Evolutionary conservation across 2,797 vertebrate species (phyloP), one percentile per base, ranked within the genome.

Genomic region (Channa striata): DNA sequence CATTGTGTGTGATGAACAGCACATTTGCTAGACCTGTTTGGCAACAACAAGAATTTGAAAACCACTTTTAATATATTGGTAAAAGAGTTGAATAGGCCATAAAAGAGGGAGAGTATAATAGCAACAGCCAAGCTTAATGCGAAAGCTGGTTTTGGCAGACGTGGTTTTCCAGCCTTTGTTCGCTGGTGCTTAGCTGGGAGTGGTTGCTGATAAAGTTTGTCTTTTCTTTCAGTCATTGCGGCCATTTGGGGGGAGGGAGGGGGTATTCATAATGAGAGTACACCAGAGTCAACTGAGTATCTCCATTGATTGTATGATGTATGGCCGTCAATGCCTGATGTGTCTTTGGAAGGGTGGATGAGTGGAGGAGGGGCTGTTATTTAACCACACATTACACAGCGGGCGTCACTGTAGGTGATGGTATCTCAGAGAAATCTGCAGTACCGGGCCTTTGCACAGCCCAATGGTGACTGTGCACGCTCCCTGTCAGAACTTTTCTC

Each of bases 351-450:
- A 67, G 37, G 68, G 33, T 52, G 68, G 2, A 14, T 20, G 70
- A 23, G 79, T 77, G 88, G 89, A 85, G 85, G 87, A 87, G 70
- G 87, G 84, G 87, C 37, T n/a, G 34, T 16, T 80, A 53, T 66
- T 72, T 46, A 60, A 57, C 59, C 53, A 51, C 42, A 63, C 69
- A 61, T 49, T 14, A 65, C 34, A 51, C 62, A 56, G 52, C 57
- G 68, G 61, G 40, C 48, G 64, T 56, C 56, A 82, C 82, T 82
- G 86, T 74, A 82, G 40, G 58, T 68, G 58, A 48, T 10, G 6
- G 23, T 25, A 58, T 72, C 59, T 66, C 3, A 52, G 46, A 62
- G 14, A 39, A 36, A 67, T 40, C 21, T 44, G 3, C 60, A 11
- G 44, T n/a, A 6, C 8, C 6, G 9, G 42, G 17, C 8, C 16